Base-by-base conservation (phyloP, 1,140 invertebrate genomes). In the Lucilia sericata region DNA sequence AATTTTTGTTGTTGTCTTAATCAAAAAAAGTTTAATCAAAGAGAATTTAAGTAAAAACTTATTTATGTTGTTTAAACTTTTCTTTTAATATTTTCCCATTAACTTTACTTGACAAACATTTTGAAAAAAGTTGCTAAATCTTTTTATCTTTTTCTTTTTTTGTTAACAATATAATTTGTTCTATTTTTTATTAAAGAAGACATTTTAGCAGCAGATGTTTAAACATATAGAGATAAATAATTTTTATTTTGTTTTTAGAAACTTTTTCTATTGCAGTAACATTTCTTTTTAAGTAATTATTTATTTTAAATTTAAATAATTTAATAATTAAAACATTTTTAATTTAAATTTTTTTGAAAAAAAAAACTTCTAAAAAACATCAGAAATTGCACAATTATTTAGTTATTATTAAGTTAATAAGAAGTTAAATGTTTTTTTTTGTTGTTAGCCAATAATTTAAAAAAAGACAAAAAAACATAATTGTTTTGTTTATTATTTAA, bases 171-270 rank as follows among this genome's bases (percentile, higher is more conserved):
- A 42, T 42, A 42, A 42, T 42, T 42, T 42, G 42, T 42, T 42
- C 42, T 42, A 42, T 42, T 42, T 42, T 42, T 8, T 8, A 30
- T 30, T 30, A 30, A 30, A 30, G 25, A 30, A 17, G 10, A 70
- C 65, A 70, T 21, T 70, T 70, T 70, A 70, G 65, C 19, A 70
- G 65, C 65, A 70, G 65, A 70, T 70, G 65, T 70, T 30, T 70
- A 19, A 70, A 70, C 65, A 70, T 21, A 70, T 70, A 70, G 65
- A 21, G n/a, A 25, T 70, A 70, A 21, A 21, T 70, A 70, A 70
- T 70, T 70, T 19, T 70, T 21, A 25, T 70, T 70, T 17, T 30
- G 25, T 30, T 21, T 70, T 25, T 70, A 21, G 65, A 70, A 70
- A 70, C 5, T 70, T 42, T 2, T 8, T 21, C 65, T 70, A 70